A percentile compares a stretch with the other conserved stretches of the same genome.
Conservation (phyloP, 2,113 vertebrate genomes). For the Upupa epops region DNA sequence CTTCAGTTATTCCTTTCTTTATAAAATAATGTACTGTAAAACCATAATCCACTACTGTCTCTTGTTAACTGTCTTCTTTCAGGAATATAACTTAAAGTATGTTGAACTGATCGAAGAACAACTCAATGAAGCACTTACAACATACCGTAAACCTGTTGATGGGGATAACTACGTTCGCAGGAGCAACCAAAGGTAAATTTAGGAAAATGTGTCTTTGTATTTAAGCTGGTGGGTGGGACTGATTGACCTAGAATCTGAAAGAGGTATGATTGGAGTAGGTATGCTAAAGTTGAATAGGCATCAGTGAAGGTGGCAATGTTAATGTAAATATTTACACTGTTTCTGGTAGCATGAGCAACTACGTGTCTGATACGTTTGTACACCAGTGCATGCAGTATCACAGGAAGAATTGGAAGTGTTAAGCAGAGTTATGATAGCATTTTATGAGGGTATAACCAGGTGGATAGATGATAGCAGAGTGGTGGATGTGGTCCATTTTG, state of each 20-base stretch:
- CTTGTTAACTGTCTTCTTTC: neutral
- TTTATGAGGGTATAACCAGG: no score
- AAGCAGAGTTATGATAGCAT: neutral
- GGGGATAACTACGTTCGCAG: constrained; percentile 98
- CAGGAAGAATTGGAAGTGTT: fast-evolving
- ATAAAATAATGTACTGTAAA: neutral
- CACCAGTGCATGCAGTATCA: fast-evolving
- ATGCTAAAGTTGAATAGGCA: neutral
- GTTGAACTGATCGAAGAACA: constrained; percentile 97
- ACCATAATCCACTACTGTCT: neutral
- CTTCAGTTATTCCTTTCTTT: neutral
- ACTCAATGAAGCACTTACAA: constrained; percentile 97
- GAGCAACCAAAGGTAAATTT: constrained; percentile 92
- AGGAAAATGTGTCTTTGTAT: fast-evolving
- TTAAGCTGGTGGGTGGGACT: neutral
- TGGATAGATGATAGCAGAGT: no score
- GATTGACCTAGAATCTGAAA: neutral
- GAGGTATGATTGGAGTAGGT: neutral
- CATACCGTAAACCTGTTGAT: constrained; percentile 95
- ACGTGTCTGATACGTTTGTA: neutral
- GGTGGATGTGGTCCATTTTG: no score
- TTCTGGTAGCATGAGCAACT: neutral
- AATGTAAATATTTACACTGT: neutral
- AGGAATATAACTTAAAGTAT: constrained; percentile 97
- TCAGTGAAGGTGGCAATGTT: neutral